These are phyloP conservation scores for Epinotia brunnichana DNA, from an alignment of 2,888 invertebrate genomes.

Conservation along the genomic window DNA sequence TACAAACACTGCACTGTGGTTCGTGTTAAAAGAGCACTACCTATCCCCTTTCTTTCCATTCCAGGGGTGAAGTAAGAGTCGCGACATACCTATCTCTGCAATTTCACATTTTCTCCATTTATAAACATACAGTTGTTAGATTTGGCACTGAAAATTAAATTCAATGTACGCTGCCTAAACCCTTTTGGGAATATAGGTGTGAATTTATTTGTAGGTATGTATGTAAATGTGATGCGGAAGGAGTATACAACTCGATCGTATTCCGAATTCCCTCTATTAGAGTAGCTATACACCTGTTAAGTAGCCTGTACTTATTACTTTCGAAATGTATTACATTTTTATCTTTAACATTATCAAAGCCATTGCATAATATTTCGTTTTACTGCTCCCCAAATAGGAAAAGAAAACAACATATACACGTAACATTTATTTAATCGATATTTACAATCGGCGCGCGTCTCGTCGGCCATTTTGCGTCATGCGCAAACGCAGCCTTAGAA, in stretches of 20 bases:
- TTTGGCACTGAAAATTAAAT: no score
- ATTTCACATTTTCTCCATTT: no score
- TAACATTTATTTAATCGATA: slow-evolving; percentile 71
- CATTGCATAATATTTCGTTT: slow-evolving; percentile 45
- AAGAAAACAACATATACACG: slow-evolving; percentile 67
- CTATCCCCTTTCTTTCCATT: no score
- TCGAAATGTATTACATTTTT: slow-evolving; percentile 1
- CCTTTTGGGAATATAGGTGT: no score
- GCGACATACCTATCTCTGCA: no score
- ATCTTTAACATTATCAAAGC: slow-evolving; percentile 13
- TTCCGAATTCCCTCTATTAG: neutral
- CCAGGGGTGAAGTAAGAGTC: no score
- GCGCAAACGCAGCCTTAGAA: slow-evolving; percentile 49
- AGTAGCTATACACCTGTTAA: slow-evolving; percentile 1
- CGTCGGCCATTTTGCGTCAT: slow-evolving; percentile 54
- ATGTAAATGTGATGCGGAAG: no score
- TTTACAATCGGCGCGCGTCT: slow-evolving; percentile 70
- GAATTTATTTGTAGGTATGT: no score
- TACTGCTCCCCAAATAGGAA: slow-evolving; percentile 56
- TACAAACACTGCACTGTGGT: no score
- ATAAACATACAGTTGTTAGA: no score
- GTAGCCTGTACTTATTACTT: neutral
- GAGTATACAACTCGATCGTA: neutral
- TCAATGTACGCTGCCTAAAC: no score
- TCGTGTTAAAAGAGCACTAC: no score